Conservation (phyloP, 1,140 invertebrate genomes). For the Cydia splendana region DNA sequence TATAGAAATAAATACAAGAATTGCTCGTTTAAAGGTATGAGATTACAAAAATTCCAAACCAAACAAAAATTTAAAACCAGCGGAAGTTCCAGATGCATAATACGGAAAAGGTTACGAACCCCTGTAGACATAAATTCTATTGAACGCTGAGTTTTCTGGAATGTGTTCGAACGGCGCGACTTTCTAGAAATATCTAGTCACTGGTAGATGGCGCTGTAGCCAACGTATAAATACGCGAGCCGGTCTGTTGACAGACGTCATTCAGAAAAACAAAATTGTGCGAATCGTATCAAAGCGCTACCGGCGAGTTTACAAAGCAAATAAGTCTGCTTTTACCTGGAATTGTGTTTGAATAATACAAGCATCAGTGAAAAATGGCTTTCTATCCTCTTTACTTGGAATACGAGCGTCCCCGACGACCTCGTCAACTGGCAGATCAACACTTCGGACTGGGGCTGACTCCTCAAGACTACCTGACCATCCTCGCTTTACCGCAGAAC, state of each 20-base stretch:
- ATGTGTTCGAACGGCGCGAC: not conserved
- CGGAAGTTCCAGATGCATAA: not conserved
- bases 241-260: constrained; percentile 31
- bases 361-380: constrained; percentile 48
- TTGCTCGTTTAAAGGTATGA: too few species aligned
- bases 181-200: constrained; percentile 41
- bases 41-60: too few species aligned
- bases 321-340: constrained; percentile 29
- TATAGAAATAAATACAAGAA: too few species aligned
- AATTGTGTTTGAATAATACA: not conserved
- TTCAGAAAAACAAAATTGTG: constrained; percentile 33
- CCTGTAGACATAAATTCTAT: not conserved
- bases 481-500: constrained; percentile 50
- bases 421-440: constrained; percentile 51
- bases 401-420: constrained; percentile 43
- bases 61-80: too few species aligned
- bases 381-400: constrained; percentile 54
- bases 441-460: constrained; percentile 58
- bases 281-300: not conserved
- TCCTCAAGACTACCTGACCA: constrained; percentile 56
- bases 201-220: constrained; percentile 43
- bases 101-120: not conserved
- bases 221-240: constrained; percentile 34
- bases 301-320: constrained; percentile 26
- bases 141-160: not conserved